These are phyloP conservation scores for Aurelia coerulea DNA, from an alignment of 30 jellyfish, hydroid and myxozoan genomes.

Conservation along the genomic window DNA sequence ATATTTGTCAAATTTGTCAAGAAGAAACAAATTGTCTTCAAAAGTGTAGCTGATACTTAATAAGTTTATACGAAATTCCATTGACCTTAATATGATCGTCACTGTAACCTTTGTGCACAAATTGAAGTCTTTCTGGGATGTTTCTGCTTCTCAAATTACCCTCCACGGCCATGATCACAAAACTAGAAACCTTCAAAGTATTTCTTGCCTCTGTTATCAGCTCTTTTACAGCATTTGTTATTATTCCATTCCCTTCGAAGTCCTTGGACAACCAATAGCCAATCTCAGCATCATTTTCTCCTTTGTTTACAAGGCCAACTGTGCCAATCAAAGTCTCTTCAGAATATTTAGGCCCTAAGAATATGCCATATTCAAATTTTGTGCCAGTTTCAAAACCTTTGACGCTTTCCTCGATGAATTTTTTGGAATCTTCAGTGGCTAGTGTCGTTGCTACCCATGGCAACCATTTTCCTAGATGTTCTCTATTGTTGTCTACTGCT, in stretches of 20 bases:
- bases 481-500: conserved; percentile 12
- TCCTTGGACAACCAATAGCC: conserved; percentile 36
- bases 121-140: conserved; percentile 26
- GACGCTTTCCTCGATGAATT: conserved; percentile 4
- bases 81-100: background rate
- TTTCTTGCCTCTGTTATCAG: conserved; percentile 10
- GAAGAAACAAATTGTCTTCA: too few relatives aligned
- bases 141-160: conserved; percentile 21
- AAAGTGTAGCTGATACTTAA: background rate
- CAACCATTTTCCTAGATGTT: conserved; percentile 26
- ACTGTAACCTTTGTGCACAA: background rate
- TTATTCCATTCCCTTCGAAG: conserved; percentile 13
- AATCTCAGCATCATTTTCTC: conserved; percentile 3
- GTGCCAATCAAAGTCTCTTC: conserved; percentile 17
- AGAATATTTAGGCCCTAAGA: background rate
- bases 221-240: conserved; percentile 14
- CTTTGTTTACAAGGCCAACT: background rate
- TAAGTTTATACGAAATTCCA: conserved; percentile 1
- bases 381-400: background rate
- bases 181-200: background rate
- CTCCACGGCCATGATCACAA: conserved; percentile 5
- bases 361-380: conserved; percentile 31
- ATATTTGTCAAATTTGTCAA: too few relatives aligned
- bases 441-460: conserved; percentile 27
- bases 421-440: conserved; percentile 1